phyloP scores from a whole-genome alignment of 2,113 vertebrate species.

The Heteronetta atricapilla region DNA sequence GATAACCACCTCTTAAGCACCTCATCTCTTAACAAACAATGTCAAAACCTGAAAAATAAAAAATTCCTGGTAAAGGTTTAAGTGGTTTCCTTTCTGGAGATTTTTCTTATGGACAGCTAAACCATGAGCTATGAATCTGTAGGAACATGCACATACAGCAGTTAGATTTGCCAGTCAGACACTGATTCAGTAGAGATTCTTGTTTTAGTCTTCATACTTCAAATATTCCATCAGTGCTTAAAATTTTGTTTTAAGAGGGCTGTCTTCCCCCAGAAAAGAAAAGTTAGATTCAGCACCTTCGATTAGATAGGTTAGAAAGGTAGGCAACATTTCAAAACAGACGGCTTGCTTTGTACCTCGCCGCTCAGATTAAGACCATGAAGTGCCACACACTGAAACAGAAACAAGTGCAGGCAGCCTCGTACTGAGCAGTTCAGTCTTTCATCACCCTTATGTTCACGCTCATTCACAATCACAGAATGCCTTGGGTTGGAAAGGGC shows the following conservation, averaged over 20 bases:
- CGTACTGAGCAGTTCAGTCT: background rate
- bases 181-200: background rate
- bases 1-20: background rate
- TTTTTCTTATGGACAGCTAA: background rate
- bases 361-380: background rate
- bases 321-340: background rate
- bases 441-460: background rate
- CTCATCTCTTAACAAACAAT: background rate
- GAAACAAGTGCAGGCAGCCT: background rate
- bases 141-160: background rate
- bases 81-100: background rate
- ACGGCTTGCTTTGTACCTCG: background rate
- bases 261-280: background rate
- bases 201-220: background rate
- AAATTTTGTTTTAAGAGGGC: background rate
- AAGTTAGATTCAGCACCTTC: background rate
- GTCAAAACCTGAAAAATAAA: background rate
- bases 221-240: background rate
- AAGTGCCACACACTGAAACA: background rate
- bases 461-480: background rate
- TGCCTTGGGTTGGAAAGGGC: too few relatives aligned
- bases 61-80: background rate
- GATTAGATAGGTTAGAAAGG: background rate
- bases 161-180: background rate
- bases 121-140: background rate